These are phyloP conservation scores for Drosophila kanapiae DNA, from an alignment of 1,140 invertebrate species.

Conservation along the genomic window DNA sequence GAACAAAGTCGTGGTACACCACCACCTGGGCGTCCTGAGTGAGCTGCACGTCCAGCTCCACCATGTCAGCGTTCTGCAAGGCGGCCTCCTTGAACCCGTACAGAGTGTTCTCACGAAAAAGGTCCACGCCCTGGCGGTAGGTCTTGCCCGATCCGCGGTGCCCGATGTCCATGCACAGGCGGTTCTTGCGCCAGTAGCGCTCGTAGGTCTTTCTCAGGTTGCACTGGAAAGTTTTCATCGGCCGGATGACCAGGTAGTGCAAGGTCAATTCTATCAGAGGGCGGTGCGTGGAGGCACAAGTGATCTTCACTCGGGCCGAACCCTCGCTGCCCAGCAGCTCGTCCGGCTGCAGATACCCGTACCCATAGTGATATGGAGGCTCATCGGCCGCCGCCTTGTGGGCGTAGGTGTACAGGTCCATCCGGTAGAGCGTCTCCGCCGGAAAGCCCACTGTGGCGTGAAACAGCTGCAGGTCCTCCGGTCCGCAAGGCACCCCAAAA, in stretches of 20 bases:
- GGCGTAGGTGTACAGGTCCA: constrained; percentile 62
- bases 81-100: constrained; percentile 41
- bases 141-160: constrained; percentile 60
- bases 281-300: constrained; percentile 68
- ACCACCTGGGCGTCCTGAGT: constrained; percentile 69
- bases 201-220: constrained; percentile 32
- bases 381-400: constrained; percentile 45
- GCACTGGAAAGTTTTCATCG: constrained; percentile 16
- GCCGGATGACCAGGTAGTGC: constrained; percentile 49
- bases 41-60: constrained; percentile 73
- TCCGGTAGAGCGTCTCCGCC: constrained; percentile 40
- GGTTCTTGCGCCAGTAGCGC: constrained; percentile 41
- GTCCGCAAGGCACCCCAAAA: constrained; percentile 48
- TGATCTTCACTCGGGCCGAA: constrained; percentile 39
- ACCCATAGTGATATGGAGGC: constrained; percentile 68
- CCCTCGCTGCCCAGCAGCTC: constrained; percentile 55
- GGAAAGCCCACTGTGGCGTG: constrained; percentile 48
- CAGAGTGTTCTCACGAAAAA: constrained; percentile 71
- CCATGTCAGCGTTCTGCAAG: constrained; percentile 52
- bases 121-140: constrained; percentile 9
- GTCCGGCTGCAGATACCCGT: constrained; percentile 43
- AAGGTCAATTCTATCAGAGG: constrained; percentile 60
- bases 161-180: constrained; percentile 46
- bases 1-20: constrained; percentile 62
- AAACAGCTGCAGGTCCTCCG: constrained; percentile 54